Conservation (phyloP, 2,113 vertebrate genomes). For the Mastomys coucha region DNA sequence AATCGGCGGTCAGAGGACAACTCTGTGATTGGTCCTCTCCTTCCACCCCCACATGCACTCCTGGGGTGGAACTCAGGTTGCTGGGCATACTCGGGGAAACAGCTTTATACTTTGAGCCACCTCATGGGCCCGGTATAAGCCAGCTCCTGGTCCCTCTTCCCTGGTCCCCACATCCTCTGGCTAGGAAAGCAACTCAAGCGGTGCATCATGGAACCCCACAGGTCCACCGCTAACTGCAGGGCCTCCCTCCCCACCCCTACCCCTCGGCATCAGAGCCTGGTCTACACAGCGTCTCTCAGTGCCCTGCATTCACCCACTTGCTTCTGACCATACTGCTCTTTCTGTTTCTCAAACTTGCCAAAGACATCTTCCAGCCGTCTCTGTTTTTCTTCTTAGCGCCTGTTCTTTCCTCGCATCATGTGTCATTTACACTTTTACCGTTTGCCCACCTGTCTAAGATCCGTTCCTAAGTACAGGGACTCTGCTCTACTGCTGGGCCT, state of each 20-base stretch:
- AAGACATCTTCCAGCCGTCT: background rate
- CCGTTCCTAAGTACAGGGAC: background rate
- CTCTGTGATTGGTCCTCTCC: background rate
- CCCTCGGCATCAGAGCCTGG: background rate
- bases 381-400: background rate
- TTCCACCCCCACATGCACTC: background rate
- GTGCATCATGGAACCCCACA: rapidly evolving
- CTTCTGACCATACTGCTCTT: background rate
- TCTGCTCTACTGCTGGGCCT: background rate
- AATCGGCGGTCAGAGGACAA: background rate
- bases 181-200: background rate
- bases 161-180: too few relatives aligned
- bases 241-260: background rate
- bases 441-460: background rate
- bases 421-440: background rate
- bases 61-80: background rate
- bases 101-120: background rate
- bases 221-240: rapidly evolving
- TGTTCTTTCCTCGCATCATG: background rate
- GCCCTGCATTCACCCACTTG: background rate
- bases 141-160: background rate
- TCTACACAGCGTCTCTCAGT: background rate
- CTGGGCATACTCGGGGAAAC: background rate
- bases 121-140: background rate
- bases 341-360: background rate